Conservation (phyloP, 2,888 invertebrate species). For the Criorhina ranunculi region DNA sequence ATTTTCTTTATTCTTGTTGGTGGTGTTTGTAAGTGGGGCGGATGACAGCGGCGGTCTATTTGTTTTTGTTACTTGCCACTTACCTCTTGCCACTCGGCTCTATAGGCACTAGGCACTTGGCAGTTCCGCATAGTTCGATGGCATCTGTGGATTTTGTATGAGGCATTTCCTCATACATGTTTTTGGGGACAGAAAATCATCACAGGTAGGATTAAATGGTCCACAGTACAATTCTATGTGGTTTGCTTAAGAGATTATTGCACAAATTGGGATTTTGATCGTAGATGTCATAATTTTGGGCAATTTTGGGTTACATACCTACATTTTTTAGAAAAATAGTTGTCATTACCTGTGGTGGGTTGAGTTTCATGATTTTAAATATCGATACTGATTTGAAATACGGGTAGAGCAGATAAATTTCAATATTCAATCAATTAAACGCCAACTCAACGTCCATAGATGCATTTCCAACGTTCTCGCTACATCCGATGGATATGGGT, state of each 20-base stretch:
- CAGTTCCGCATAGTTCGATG: conserved; percentile 26
- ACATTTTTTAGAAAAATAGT: no score
- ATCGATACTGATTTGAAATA: no score
- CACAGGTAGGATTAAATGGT: neutral
- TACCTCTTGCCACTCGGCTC: neutral
- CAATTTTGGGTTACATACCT: no score
- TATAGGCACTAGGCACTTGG: conserved; percentile 17
- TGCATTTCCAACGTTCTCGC: no score
- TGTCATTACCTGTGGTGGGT: no score
- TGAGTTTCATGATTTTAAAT: no score
- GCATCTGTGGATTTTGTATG: conserved; percentile 22
- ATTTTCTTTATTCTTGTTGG: conserved; percentile 51
- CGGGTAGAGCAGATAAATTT: no score
- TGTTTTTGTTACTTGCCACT: conserved; percentile 24
- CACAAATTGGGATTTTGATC: no score
- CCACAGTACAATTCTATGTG: neutral
- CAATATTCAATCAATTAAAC: no score
- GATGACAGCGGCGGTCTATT: conserved; percentile 11
- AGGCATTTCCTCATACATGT: neutral
- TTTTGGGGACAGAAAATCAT: conserved; percentile 5
- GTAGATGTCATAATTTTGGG: no score
- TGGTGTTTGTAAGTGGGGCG: conserved; percentile 40
- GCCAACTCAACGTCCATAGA: no score
- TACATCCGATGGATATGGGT: no score
- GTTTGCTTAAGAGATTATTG: neutral